Conservation (phyloP, 2,113 vertebrate genomes). For the Antigone vipio region DNA sequence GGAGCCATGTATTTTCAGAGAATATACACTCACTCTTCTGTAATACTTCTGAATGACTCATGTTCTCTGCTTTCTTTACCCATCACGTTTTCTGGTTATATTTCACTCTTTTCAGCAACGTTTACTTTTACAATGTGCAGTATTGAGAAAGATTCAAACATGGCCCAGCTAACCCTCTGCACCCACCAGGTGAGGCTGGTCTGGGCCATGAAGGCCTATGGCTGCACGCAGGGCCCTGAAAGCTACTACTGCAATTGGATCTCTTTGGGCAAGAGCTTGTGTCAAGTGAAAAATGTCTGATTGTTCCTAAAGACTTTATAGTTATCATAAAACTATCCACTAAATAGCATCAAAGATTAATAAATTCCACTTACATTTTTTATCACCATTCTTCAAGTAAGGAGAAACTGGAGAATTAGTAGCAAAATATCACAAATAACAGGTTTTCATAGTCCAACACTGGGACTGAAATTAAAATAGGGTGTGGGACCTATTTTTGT, state of each 20-base stretch:
- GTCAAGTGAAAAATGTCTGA: not conserved
- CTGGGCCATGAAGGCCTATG: not conserved
- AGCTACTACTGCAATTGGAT: not conserved
- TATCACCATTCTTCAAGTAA: not conserved
- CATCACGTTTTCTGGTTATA: not conserved
- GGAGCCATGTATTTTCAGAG: not conserved
- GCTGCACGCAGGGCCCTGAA: not conserved
- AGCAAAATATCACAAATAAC: not conserved
- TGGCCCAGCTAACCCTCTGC: not conserved
- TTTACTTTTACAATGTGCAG: not conserved
- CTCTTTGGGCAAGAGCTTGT: not conserved
- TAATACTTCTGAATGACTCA: not conserved
- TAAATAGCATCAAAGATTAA: not conserved
- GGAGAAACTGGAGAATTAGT: not conserved
- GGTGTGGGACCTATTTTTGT: not conserved
- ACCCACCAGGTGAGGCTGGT: not conserved
- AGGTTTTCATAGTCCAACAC: not conserved
- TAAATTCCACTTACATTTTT: not conserved
- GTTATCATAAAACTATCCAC: not conserved
- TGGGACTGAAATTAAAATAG: not conserved
- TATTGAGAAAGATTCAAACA: not conserved
- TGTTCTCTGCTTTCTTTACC: not conserved
- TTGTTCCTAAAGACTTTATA: not conserved
- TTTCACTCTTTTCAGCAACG: not conserved
- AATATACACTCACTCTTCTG: not conserved